Conservation (phyloP, 2,797 vertebrate genomes). For the Takifugu rubripes region DNA sequence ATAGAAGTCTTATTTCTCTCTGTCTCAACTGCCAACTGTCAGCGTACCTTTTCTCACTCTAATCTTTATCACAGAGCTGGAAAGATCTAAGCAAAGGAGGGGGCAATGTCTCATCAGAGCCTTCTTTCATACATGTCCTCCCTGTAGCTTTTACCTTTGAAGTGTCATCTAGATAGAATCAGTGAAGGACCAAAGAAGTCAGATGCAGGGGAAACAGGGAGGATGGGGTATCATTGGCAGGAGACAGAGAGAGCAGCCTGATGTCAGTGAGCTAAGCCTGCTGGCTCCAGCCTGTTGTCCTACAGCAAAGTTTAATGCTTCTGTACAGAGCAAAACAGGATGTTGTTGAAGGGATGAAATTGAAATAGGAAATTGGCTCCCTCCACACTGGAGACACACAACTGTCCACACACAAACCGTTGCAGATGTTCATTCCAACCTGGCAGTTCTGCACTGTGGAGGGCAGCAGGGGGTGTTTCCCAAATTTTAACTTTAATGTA, state of each 20-base stretch:
- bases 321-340: conserved; percentile 52
- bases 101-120: conserved; percentile 36
- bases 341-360: conserved; percentile 50
- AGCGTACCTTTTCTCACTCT: conserved; percentile 19
- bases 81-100: conserved; percentile 18
- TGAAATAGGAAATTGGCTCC: conserved; percentile 41
- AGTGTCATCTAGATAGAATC: conserved; percentile 36
- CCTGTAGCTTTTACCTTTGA: conserved; percentile 50
- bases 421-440: too few species aligned
- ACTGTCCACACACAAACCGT: background rate
- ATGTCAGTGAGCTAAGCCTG: conserved; percentile 53
- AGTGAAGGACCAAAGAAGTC: conserved; percentile 22
- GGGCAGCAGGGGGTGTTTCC: background rate
- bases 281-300: conserved; percentile 33
- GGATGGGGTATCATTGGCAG: conserved; percentile 32
- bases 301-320: conserved; percentile 59
- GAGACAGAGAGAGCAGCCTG: conserved; percentile 46
- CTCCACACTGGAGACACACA: conserved; percentile 13
- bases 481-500: background rate
- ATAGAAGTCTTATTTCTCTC: conserved; percentile 30
- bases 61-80: conserved; percentile 33
- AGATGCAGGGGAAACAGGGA: conserved; percentile 15
- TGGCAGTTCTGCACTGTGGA: conserved; percentile 9
- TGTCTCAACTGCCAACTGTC: conserved; percentile 26
- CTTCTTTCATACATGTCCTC: conserved; percentile 12